These are phyloP conservation scores for Apeltes quadracus DNA, from an alignment of 2,113 vertebrate genomes.

Conservation along the genomic window DNA sequence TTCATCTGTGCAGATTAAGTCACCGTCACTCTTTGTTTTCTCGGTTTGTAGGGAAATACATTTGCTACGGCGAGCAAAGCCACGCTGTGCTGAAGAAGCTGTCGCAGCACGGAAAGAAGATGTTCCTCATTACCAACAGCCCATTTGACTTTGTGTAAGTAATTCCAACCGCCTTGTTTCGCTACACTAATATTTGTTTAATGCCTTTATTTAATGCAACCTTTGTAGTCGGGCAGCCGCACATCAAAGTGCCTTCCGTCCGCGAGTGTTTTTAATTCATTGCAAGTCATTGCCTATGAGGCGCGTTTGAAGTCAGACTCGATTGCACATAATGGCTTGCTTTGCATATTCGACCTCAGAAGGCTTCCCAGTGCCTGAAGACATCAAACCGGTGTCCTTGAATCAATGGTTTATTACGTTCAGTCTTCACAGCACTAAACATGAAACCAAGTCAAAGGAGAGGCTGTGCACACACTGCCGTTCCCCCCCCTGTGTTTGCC, in stretches of 20 bases:
- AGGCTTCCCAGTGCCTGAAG: slow-evolving; percentile 10
- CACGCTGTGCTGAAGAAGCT: slow-evolving; percentile 93
- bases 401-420: slow-evolving; percentile 13
- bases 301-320: slow-evolving; percentile 33
- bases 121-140: slow-evolving; percentile 99
- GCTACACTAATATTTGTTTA: slow-evolving; percentile 20
- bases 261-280: slow-evolving; percentile 21
- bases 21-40: not conserved
- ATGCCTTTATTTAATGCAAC: slow-evolving; percentile 2
- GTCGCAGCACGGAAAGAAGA: slow-evolving; percentile 92
- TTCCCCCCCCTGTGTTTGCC: not conserved
- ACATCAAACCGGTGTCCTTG: slow-evolving; percentile 15
- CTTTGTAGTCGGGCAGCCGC: slow-evolving; percentile 24
- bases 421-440: slow-evolving; percentile 1
- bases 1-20: slow-evolving; percentile 19
- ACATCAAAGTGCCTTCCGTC: slow-evolving; percentile 7
- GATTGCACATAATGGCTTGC: slow-evolving; percentile 23
- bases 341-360: slow-evolving; percentile 8
- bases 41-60: slow-evolving; percentile 86
- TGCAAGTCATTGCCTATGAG: slow-evolving; percentile 10
- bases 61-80: slow-evolving; percentile 94
- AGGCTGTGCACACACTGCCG: not conserved
- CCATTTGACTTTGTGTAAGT: slow-evolving; percentile 98
- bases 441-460: not conserved
- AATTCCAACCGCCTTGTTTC: slow-evolving; percentile 23